phyloP scores from a whole-genome alignment of 1,140 invertebrate genomes.

The Leptoteleia sp. region DNA sequence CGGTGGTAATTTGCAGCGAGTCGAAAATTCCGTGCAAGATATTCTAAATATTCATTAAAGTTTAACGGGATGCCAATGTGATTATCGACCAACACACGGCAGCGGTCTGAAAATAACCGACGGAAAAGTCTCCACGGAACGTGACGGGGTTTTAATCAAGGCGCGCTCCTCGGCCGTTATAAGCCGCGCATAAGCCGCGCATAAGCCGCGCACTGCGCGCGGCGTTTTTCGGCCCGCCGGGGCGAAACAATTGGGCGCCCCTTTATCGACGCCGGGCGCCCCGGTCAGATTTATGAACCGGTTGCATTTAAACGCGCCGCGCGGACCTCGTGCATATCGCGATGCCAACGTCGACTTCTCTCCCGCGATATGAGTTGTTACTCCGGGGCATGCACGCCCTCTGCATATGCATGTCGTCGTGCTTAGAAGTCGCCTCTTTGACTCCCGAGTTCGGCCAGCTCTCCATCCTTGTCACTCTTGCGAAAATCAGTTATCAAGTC shows the following conservation, averaged over 20 bases:
- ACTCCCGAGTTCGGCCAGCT: too few relatives aligned
- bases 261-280: constrained; percentile 48
- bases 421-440: constrained; percentile 36
- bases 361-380: constrained; percentile 77
- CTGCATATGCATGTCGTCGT: constrained; percentile 77
- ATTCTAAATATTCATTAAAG: constrained; percentile 64
- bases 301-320: constrained; percentile 72
- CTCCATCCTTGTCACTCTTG: not conserved
- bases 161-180: too few relatives aligned
- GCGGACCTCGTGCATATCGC: constrained; percentile 75
- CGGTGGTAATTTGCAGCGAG: constrained; percentile 19
- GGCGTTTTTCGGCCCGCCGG: constrained; percentile 53
- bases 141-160: constrained; percentile 60
- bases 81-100: constrained; percentile 54
- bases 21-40: constrained; percentile 28
- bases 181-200: too few relatives aligned
- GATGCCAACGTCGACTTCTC: constrained; percentile 67
- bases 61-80: constrained; percentile 44
- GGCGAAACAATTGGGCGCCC: constrained; percentile 45
- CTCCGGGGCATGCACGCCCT: constrained; percentile 74
- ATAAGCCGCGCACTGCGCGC: constrained; percentile 47
- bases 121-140: constrained; percentile 68
- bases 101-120: constrained; percentile 58
- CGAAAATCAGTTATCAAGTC: too few relatives aligned
- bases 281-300: constrained; percentile 64